Evolutionary conservation across 2,797 vertebrate genomes (phyloP).

Genomic region (Channallabes apus): DNA sequence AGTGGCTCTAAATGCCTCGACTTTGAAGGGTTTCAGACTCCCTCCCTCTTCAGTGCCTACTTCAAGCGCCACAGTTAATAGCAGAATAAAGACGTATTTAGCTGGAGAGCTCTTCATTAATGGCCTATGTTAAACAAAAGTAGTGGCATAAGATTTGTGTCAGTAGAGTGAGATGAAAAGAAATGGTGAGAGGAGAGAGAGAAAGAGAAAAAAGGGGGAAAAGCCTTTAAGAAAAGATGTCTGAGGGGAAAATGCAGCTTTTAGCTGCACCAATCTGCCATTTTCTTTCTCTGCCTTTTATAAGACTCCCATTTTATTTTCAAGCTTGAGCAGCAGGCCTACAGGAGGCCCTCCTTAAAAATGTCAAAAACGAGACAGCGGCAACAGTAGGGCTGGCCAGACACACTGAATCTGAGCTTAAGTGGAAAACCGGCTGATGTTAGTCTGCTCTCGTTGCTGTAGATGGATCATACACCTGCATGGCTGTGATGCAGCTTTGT

Average conservation of each 20-base stretch:
- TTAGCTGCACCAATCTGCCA: constrained; percentile 58
- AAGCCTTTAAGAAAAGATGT: constrained; percentile 51
- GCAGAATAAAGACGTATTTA: constrained; percentile 88
- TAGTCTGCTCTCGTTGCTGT: constrained; percentile 42
- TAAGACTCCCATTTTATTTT: constrained; percentile 59
- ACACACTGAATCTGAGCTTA: constrained; percentile 51
- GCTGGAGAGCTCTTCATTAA: constrained; percentile 96
- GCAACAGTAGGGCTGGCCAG: constrained; percentile 49
- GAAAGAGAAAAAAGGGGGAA: constrained; percentile 39
- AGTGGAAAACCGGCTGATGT: constrained; percentile 48
- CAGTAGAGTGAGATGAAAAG: constrained; percentile 71
- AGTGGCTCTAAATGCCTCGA: constrained; percentile 91
- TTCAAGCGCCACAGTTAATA: constrained; percentile 86
- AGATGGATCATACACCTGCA: constrained; percentile 56
- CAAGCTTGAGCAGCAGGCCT: constrained; percentile 53
- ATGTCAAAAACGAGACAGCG: constrained; percentile 54
- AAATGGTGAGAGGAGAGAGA: constrained; percentile 60
- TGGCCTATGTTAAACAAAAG: constrained; percentile 84
- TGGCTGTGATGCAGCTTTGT: constrained; percentile 37
- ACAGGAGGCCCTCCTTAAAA: constrained; percentile 60
- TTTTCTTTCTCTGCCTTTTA: constrained; percentile 58
- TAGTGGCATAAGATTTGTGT: constrained; percentile 74
- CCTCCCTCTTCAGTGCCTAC: constrained; percentile 78
- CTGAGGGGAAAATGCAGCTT: constrained; percentile 56
- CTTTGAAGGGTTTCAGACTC: constrained; percentile 86